A percentile compares a stretch with the other conserved stretches of the same genome.
phyloP scores from a whole-genome alignment of 2,797 vertebrate species.

The Sphaeramia orbicularis region DNA sequence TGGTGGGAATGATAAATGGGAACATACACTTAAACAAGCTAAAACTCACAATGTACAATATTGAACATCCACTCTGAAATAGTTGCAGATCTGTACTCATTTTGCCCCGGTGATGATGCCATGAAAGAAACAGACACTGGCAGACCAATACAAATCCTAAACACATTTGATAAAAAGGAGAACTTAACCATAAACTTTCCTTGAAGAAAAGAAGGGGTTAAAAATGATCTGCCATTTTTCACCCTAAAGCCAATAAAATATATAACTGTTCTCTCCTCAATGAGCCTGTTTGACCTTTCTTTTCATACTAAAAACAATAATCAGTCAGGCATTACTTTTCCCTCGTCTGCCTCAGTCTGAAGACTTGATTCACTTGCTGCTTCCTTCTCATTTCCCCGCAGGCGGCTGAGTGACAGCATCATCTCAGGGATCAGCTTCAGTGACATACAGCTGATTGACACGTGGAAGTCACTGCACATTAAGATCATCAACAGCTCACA shows the following conservation, averaged over 20 bases:
- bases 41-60: no score
- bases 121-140: no score
- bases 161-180: no score
- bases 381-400: slow-evolving; percentile 38
- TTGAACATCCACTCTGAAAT: no score
- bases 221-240: no score
- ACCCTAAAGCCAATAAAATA: not conserved
- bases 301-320: slow-evolving; percentile 5
- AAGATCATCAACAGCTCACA: slow-evolving; percentile 57
- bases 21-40: no score
- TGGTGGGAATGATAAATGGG: no score
- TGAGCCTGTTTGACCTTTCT: not conserved
- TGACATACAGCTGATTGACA: slow-evolving; percentile 58
- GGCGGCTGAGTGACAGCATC: slow-evolving; percentile 56
- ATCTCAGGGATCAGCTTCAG: slow-evolving; percentile 57
- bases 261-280: not conserved
- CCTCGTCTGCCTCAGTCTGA: slow-evolving; percentile 1
- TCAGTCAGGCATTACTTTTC: slow-evolving; percentile 2
- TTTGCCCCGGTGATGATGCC: not conserved
- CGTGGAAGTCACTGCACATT: slow-evolving; percentile 74
- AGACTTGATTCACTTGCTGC: slow-evolving; percentile 56
- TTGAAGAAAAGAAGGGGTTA: no score
- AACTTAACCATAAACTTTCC: not conserved
- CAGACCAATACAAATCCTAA: no score
- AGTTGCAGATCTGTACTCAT: no score